Percentiles rank a stretch among this genome's conserved stretches.
Conservation (phyloP, 2,797 vertebrate species). For the Limosa lapponica region DNA sequence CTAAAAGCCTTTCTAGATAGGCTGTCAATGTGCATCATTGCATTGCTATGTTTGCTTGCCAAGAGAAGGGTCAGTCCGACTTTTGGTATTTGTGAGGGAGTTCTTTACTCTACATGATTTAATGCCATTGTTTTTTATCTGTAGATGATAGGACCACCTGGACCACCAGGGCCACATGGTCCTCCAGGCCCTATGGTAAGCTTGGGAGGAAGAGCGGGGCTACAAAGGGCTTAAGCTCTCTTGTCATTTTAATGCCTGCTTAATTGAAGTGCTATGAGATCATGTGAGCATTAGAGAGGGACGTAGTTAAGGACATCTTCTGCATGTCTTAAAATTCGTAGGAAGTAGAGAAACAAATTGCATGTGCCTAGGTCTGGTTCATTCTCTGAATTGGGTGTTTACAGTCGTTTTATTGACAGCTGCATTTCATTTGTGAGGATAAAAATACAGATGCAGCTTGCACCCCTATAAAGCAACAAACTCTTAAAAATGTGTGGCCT, state of each 20-base stretch:
- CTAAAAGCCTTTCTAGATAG: background rate
- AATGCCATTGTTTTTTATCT: slow-evolving; percentile 62
- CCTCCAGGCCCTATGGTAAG: slow-evolving; percentile 98
- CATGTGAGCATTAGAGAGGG: background rate
- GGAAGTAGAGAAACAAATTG: background rate
- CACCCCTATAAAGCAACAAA: background rate
- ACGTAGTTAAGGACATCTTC: background rate
- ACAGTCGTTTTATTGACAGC: background rate
- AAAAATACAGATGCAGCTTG: background rate
- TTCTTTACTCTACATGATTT: background rate
- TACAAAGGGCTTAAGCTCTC: background rate
- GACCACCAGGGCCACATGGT: slow-evolving; percentile 91
- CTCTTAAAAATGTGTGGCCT: background rate
- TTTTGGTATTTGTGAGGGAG: slow-evolving; percentile 24
- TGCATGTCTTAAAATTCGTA: background rate
- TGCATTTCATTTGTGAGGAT: background rate
- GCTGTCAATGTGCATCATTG: background rate
- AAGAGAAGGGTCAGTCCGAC: background rate
- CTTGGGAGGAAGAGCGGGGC: background rate
- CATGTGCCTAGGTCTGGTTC: background rate
- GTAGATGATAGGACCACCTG: slow-evolving; percentile 92
- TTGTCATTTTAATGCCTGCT: background rate
- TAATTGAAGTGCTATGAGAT: background rate
- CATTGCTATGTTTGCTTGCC: background rate
- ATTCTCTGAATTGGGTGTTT: background rate